Evolutionary conservation across 2,888 invertebrate species (phyloP), one percentile per base, ranked within the genome.

Genomic region (Tetanocera ferruginea): DNA sequence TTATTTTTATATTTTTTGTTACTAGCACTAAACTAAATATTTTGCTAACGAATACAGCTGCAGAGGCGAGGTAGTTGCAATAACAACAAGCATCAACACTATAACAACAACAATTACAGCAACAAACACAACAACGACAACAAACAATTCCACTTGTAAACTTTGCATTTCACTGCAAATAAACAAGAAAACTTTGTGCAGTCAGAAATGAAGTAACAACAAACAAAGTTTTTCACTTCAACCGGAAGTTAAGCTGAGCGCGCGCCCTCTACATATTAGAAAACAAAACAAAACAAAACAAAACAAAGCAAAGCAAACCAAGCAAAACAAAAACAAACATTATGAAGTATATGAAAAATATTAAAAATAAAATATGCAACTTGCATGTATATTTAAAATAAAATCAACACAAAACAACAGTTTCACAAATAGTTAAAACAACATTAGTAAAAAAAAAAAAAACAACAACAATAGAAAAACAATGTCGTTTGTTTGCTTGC

Each of bases 181-280:
- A 43, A 43, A 43, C 43, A 43, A 43, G 43, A 43, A 43, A 43
- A 43, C 43, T 43, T 28, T 60, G 37, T 28, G 17, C 37, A 23
- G 51, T 25, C 25, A 23, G 69, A 25, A 25, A 17, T 9, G 49
- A n/a, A 51, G 69, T 11, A 31, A 34, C 69, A 51, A 28, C 69
- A 51, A 43, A 51, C 52, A 25, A 69, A 69, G 51, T 69, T 69
- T 69, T 69, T 49, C 69, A 69, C 69, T 69, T 69, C 51, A 69
- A 51, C 69, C 51, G 69, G 69, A 69, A 69, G 69, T 69, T 25
- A 52, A 69, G 23, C 49, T 49, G 69, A 49, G 49, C 69, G 49
- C 69, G 49, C 69, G 69, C 69, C 51, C 49, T 51, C 69, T 69
- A 28, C 28, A n/a, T 66, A 9, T n/a, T 51, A 11, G 23, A 69